Evolutionary conservation across 2,113 vertebrate genomes (phyloP), one percentile per base, ranked within the genome.

Genomic region (Tringa solitaria): DNA sequence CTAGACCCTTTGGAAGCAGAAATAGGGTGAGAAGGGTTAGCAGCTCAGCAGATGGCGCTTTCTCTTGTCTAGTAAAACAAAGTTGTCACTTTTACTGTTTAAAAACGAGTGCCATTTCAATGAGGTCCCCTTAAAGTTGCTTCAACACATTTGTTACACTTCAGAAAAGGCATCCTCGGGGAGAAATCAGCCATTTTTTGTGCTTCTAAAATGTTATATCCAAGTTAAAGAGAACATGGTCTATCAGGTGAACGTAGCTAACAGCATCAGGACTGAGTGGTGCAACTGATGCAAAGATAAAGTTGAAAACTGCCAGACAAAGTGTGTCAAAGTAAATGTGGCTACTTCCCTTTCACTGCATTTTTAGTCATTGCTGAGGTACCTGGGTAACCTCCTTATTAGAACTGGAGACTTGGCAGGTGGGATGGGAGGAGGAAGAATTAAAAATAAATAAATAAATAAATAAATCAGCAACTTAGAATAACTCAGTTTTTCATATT

Each of bases 11-110:
- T 4, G 2, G 27, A 41, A 67, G 60, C 59, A 56, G 39, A 14
- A 32, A 14, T 0, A 7, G 0, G 11, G 18, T 2, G 8, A 20
- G 35, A 41, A 5, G 9, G 12, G 60, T 5, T 16, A 1, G 12
- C 46, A 14, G 33, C 22, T 54, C 89, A 79, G 87, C 67, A 95
- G 94, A 23, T 6, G 78, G 67, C 63, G 21, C 88, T 35, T 73
- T 12, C 39, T 53, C 48, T 54, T 10, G 1, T 35, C 5, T 10
- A 3, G 48, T 1, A 12, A n/a, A 28, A 8, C 24, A 20, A 5
- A 37, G 30, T 23, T 23, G 28, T 2, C 43, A 11, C 48, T 15
- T 46, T 6, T 9, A 14, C 43, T 4, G 33, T 0, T 39, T 1
- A 14, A 67, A 8, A 46, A 14, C 20, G 2, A 35, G 12, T 5